These are phyloP conservation scores for Capreolus pygargus DNA, from an alignment of 2,113 vertebrate species.

Conservation along the genomic window DNA sequence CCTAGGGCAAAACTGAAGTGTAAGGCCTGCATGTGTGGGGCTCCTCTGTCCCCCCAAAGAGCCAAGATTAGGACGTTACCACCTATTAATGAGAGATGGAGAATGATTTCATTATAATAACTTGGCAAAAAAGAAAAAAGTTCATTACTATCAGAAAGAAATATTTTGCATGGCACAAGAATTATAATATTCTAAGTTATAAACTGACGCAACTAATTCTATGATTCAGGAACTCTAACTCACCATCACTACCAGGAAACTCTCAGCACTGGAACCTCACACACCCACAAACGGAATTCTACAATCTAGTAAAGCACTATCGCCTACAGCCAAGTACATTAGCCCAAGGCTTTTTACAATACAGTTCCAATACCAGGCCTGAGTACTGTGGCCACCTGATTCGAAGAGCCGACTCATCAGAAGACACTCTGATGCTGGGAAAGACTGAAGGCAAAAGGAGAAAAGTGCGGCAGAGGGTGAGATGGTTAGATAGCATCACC, in stretches of 20 bases:
- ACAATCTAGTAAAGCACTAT: not conserved
- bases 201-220: not conserved
- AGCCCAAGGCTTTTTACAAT: not conserved
- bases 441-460: not conserved
- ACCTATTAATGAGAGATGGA: constrained; percentile 81
- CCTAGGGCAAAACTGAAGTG: constrained; percentile 95
- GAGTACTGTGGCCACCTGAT: not conserved
- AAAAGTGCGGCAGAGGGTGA: not conserved
- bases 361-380: not conserved
- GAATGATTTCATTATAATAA: not conserved
- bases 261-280: not conserved
- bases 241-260: not conserved
- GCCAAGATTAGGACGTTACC: constrained; percentile 91
- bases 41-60: constrained; percentile 87
- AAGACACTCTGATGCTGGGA: not conserved
- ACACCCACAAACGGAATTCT: not conserved
- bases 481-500: not conserved
- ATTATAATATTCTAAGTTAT: not conserved
- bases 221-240: not conserved
- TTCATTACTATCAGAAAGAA: not conserved
- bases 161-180: not conserved
- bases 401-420: not conserved
- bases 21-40: constrained; percentile 94
- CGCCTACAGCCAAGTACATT: not conserved
- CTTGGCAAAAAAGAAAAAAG: not conserved